Base-by-base conservation (phyloP, 2,888 invertebrate genomes). In the Yponomeuta cagnagella region DNA sequence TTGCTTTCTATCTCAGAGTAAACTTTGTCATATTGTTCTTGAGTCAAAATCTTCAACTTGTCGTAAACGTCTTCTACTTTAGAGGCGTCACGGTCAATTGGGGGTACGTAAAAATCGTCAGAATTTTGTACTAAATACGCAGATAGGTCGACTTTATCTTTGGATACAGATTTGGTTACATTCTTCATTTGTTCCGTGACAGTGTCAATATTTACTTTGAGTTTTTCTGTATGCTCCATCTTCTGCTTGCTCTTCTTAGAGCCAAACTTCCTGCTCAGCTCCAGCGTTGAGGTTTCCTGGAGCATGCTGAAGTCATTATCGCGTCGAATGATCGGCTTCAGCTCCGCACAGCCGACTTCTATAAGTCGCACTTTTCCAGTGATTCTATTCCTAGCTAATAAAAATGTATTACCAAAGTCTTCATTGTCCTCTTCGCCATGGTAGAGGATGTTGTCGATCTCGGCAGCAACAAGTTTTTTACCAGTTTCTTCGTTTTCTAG, bases 231-330 rank as follows among this genome's bases (percentile, higher is more conserved):
- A n/a, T 94, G 94, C 75, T 95, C 95, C 72, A 94, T 93, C 69
- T 83, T 82, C 74, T 94, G 82, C 78, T 94, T 95, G 0, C 88
- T 87, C 77, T 90, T 93, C 74, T 95, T 95, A 0, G 95, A 95
- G 2, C 95, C 95, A 77, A 95, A 95, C 74, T 94, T 92, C 76
- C 94, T 93, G 68, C 93, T 94, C 0, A 95, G 81, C 70, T 91
- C 91, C 33, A 88, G 77, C 66, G 80, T 76, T 31, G 84, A 88
- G 0, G 81, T 84, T 30, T 90, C 86, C 0, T 80, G 70, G 0
- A 75, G 48, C 9, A 81, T 77, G 0, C 80, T 70, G 0, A 77
- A 70, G 9, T 81, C 78, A 2, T 78, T 63, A 1, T 83, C 78
- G 0, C 73, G 75, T 72, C 80, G 80, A 0, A 87, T 30, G 0